Percentiles rank a stretch among this genome's conserved stretches.
phyloP scores from a whole-genome alignment of 2,113 vertebrate genomes.

The Microcebus tavaratra region DNA sequence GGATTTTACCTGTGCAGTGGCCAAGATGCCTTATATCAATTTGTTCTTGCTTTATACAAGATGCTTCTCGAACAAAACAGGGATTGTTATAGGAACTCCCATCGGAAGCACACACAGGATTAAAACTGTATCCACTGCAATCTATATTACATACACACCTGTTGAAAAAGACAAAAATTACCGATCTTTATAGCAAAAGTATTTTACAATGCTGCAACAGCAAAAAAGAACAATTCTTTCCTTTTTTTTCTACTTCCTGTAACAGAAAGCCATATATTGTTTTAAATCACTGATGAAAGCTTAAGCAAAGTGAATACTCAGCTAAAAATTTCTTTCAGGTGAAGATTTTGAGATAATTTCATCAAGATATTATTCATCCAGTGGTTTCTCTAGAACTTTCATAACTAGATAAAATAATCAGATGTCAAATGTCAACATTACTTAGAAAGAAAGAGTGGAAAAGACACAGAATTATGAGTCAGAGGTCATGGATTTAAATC shows the following conservation, averaged over 20 bases:
- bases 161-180: conserved; percentile 75
- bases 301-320: neutral
- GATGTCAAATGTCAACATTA: neutral
- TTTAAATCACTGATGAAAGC: conserved; percentile 4
- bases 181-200: neutral
- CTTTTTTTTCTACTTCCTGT: neutral
- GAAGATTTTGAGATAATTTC: neutral
- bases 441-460: conserved; percentile 5
- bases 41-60: conserved; percentile 96
- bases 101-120: conserved; percentile 95
- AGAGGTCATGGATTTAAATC: conserved; percentile 7
- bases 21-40: conserved; percentile 97
- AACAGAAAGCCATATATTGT: neutral
- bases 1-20: conserved; percentile 91
- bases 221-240: neutral
- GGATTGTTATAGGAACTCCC: conserved; percentile 97
- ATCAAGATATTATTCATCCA: neutral
- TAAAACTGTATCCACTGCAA: conserved; percentile 98
- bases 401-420: conserved; percentile 22
- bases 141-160: conserved; percentile 99
- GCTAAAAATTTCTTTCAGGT: neutral
- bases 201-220: neutral
- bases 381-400: neutral
- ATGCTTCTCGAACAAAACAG: conserved; percentile 95
- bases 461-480: neutral